These are phyloP conservation scores for Leptodirus hochenwartii DNA, from an alignment of 2,888 invertebrate species.

Conservation along the genomic window DNA sequence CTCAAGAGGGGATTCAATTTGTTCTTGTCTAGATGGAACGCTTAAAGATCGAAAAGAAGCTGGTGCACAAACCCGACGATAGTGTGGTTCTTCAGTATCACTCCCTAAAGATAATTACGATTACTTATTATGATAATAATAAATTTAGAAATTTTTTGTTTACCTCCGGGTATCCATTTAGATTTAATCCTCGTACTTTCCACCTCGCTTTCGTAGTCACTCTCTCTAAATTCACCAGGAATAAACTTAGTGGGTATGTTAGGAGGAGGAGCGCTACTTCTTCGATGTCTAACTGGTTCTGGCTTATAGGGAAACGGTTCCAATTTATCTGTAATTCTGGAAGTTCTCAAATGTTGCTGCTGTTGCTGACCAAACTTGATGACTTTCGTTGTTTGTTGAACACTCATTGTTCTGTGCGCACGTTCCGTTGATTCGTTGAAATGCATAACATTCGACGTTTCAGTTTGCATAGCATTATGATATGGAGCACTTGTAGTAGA, in stretches of 20 bases:
- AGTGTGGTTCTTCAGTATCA: slow-evolving; percentile 37
- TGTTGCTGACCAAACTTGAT: slow-evolving; percentile 43
- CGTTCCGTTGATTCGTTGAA: slow-evolving; percentile 51
- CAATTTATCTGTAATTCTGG: slow-evolving; percentile 17
- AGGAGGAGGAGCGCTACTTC: slow-evolving; percentile 27
- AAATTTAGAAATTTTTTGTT: too few relatives aligned
- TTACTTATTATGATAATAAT: too few relatives aligned
- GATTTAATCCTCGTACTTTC: slow-evolving; percentile 40
- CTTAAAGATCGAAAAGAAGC: slow-evolving; percentile 30
- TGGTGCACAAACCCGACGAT: slow-evolving; percentile 42
- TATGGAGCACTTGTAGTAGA: slow-evolving; percentile 36
- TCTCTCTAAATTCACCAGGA: slow-evolving; percentile 44
- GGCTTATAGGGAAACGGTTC: slow-evolving; percentile 31
- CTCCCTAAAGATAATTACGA: too few relatives aligned
- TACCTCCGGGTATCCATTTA: slow-evolving; percentile 43
- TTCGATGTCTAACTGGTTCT: slow-evolving; percentile 25
- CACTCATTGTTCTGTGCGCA: slow-evolving; percentile 42
- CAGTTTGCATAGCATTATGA: slow-evolving; percentile 43
- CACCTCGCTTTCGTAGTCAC: slow-evolving; percentile 51
- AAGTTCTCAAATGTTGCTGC: slow-evolving; percentile 5
- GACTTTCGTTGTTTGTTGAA: slow-evolving; percentile 49
- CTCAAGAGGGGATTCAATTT: slow-evolving; percentile 40
- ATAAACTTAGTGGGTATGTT: slow-evolving; percentile 45
- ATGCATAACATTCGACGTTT: slow-evolving; percentile 49
- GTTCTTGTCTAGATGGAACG: slow-evolving; percentile 29